A percentile compares a stretch with the other conserved stretches of the same genome.
Evolutionary conservation across 2,888 invertebrate species (phyloP).

Genomic region (Plagodis dolabraria): DNA sequence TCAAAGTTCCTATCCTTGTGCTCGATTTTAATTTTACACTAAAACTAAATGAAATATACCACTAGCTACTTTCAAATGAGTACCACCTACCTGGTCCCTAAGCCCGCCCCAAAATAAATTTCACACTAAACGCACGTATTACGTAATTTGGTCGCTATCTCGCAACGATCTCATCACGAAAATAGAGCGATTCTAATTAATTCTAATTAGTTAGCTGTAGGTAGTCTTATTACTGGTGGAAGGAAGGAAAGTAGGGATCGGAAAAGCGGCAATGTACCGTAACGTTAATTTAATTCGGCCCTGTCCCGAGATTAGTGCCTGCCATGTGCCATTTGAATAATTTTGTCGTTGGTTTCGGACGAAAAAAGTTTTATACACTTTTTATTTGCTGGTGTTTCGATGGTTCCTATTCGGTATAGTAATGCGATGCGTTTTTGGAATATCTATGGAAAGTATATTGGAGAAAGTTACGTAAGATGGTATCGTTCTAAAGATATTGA

Average conservation of each 20-base stretch:
- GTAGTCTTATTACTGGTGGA: slow-evolving; percentile 52
- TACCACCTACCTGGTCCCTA: slow-evolving; percentile 23
- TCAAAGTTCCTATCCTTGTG: slow-evolving; percentile 14
- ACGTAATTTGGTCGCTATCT: slow-evolving; percentile 37
- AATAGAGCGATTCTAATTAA: slow-evolving; percentile 64
- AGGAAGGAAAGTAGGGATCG: slow-evolving; percentile 56
- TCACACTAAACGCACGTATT: slow-evolving; percentile 26
- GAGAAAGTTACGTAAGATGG: slow-evolving; percentile 26
- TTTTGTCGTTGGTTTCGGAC: slow-evolving; percentile 59
- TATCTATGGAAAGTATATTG: slow-evolving; percentile 22
- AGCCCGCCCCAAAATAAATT: slow-evolving; percentile 29
- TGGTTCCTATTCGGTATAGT: slow-evolving; percentile 30
- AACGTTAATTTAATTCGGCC: slow-evolving; percentile 67
- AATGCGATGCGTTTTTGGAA: slow-evolving; percentile 29
- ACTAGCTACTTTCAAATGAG: slow-evolving; percentile 15
- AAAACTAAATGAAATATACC: slow-evolving; percentile 12
- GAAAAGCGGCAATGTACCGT: slow-evolving; percentile 70
- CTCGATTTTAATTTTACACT: slow-evolving; percentile 24
- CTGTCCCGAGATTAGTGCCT: slow-evolving; percentile 55
- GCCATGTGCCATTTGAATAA: slow-evolving; percentile 67
- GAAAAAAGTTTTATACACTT: slow-evolving; percentile 47
- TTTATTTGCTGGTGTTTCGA: slow-evolving; percentile 39
- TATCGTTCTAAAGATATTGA: slow-evolving; percentile 11
- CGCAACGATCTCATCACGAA: slow-evolving; percentile 50
- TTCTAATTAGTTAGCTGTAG: slow-evolving; percentile 66